A percentile compares a stretch with the other conserved stretches of the same genome.
Conservation (phyloP, 2,113 vertebrate genomes). For the Poecile atricapillus region DNA sequence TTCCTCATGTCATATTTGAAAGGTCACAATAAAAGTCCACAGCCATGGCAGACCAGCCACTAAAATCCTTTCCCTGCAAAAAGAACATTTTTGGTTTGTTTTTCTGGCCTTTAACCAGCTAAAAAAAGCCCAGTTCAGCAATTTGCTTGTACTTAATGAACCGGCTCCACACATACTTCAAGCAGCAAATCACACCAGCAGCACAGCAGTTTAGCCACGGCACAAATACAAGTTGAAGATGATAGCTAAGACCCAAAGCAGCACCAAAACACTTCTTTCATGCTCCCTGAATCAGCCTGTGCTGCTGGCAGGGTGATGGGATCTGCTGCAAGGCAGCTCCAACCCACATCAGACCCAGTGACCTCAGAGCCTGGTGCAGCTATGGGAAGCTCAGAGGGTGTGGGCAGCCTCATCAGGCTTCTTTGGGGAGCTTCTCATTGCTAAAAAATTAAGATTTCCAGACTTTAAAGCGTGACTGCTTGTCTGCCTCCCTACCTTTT, state of each 20-base stretch:
- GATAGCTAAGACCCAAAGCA: not conserved
- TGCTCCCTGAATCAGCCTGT: not conserved
- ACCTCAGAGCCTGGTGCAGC: not conserved
- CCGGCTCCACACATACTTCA: not conserved
- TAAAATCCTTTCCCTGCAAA: not conserved
- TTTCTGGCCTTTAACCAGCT: not conserved
- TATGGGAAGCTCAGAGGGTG: not conserved
- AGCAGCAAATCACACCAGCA: not conserved
- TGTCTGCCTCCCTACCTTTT: not conserved
- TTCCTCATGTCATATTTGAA: fast-evolving
- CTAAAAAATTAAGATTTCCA: not conserved
- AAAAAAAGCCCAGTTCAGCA: not conserved
- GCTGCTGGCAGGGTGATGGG: not conserved
- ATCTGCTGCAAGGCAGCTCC: not conserved
- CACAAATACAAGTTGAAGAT: not conserved
- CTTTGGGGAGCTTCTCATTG: not conserved
- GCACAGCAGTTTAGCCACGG: not conserved
- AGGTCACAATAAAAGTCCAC: not conserved
- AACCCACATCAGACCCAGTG: not conserved
- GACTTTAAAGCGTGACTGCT: not conserved
- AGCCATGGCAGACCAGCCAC: not conserved
- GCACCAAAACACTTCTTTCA: not conserved
- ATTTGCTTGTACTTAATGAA: not conserved
- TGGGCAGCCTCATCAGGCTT: not conserved
- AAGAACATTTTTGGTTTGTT: not conserved